Evolutionary conservation across 2,113 vertebrate species (phyloP).

Genomic region (Dromas ardeola): DNA sequence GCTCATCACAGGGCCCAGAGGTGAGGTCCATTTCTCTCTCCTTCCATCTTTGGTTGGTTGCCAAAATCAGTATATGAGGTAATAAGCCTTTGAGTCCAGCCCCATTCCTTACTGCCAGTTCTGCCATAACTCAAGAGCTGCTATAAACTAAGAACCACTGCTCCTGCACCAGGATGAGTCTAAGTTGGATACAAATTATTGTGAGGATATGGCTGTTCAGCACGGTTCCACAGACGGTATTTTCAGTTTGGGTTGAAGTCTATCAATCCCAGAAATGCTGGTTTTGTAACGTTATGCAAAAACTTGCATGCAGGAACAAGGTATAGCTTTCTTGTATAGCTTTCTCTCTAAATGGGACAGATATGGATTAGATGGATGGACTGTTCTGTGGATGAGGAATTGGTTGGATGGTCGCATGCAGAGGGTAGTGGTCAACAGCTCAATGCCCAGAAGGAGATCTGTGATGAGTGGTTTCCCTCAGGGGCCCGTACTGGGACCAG

Average conservation of each 20-base stretch:
- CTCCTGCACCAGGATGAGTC: neutral
- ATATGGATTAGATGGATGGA: neutral
- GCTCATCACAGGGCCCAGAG: neutral
- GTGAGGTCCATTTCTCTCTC: neutral
- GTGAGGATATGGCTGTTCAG: neutral
- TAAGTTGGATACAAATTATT: neutral
- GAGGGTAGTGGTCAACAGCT: neutral
- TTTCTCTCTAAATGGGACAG: neutral
- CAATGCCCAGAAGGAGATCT: neutral
- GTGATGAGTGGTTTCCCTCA: neutral
- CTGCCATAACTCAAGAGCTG: neutral
- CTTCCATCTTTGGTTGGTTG: neutral
- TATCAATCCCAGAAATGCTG: neutral
- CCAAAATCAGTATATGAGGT: neutral
- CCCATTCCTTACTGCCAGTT: neutral
- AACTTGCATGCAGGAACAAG: neutral
- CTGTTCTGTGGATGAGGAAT: neutral
- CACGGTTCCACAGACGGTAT: neutral
- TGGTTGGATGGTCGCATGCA: neutral
- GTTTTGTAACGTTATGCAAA: neutral
- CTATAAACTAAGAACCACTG: neutral
- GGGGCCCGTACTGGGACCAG: fast-evolving
- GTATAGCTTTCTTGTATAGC: neutral
- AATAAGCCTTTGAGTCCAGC: neutral
- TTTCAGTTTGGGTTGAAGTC: neutral